Evolutionary conservation across 2,888 invertebrate genomes (phyloP).

Genomic region (Philereme vetulata): DNA sequence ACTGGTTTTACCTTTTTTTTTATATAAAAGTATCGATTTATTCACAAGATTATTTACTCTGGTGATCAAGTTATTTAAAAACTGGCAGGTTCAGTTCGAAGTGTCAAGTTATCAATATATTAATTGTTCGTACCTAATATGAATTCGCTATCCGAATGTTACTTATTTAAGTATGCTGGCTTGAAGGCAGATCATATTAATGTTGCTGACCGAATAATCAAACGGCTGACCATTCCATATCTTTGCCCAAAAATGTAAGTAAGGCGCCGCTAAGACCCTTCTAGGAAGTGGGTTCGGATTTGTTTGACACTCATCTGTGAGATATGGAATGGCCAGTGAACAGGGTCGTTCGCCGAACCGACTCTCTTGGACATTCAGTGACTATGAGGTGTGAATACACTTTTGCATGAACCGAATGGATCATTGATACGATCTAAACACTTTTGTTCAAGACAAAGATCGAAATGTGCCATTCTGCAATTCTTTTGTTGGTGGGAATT

Average conservation of each 20-base stretch:
- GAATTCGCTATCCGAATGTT: too few species aligned
- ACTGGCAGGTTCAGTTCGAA: too few species aligned
- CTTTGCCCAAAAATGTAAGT: slow-evolving; percentile 39
- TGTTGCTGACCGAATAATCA: too few species aligned
- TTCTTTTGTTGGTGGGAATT: slow-evolving; percentile 2
- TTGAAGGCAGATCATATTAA: too few species aligned
- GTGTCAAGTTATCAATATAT: too few species aligned
- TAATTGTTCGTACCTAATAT: too few species aligned
- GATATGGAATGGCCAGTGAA: slow-evolving; percentile 73
- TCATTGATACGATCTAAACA: slow-evolving; percentile 34
- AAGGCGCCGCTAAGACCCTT: slow-evolving; percentile 81
- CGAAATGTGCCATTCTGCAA: slow-evolving; percentile 21
- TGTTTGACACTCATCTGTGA: slow-evolving; percentile 81
- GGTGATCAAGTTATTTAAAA: too few species aligned
- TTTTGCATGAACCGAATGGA: slow-evolving; percentile 48
- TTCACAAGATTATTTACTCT: too few species aligned
- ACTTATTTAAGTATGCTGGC: too few species aligned
- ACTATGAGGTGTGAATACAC: slow-evolving; percentile 68
- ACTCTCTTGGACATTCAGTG: slow-evolving; percentile 50
- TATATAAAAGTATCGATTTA: too few species aligned
- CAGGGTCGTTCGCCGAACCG: slow-evolving; percentile 65
- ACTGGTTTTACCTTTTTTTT: too few species aligned
- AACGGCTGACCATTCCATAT: too few species aligned
- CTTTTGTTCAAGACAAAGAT: slow-evolving; percentile 27
- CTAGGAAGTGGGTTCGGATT: slow-evolving; percentile 76